phyloP scores from a whole-genome alignment of 2,888 invertebrate species.

The Crematogaster levior region DNA sequence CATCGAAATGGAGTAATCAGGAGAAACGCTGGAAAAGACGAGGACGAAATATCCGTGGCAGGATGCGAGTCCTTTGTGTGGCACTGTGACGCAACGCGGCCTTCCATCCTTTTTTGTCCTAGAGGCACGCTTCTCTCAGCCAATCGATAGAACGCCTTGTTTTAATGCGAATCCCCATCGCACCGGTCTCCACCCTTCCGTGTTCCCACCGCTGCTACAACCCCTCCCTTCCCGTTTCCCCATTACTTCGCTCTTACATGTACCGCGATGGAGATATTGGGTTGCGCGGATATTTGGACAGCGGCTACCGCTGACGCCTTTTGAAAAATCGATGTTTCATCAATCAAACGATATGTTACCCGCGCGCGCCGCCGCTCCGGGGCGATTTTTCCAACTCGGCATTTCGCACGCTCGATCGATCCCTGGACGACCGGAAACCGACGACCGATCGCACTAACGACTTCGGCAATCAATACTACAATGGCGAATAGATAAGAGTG shows the following conservation, averaged over 20 bases:
- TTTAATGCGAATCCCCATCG: constrained; percentile 72
- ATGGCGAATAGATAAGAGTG: constrained; percentile 38
- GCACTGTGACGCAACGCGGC: constrained; percentile 80
- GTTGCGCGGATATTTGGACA: constrained; percentile 32
- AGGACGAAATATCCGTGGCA: constrained; percentile 37
- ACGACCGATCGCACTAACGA: constrained; percentile 42
- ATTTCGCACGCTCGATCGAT: constrained; percentile 37
- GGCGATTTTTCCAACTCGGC: constrained; percentile 44
- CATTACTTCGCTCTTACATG: constrained; percentile 24
- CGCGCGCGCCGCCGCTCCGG: background rate
- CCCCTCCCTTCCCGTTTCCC: background rate
- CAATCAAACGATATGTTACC: constrained; percentile 49
- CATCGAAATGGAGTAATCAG: constrained; percentile 19
- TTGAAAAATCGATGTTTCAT: constrained; percentile 54
- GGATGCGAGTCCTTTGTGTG: constrained; percentile 74
- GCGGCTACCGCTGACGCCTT: constrained; percentile 39
- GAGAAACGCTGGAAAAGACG: constrained; percentile 34
- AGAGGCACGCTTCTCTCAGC: constrained; percentile 77
- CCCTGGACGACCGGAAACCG: constrained; percentile 32
- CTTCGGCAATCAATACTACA: constrained; percentile 42
- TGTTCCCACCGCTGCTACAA: background rate
- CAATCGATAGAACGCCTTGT: constrained; percentile 79
- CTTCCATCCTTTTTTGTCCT: constrained; percentile 78
- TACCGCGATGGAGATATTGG: constrained; percentile 44
- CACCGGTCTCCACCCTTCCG: constrained; percentile 28